Evolutionary conservation across 2,888 invertebrate genomes (phyloP).

Genomic region (Ochropleura plecta): DNA sequence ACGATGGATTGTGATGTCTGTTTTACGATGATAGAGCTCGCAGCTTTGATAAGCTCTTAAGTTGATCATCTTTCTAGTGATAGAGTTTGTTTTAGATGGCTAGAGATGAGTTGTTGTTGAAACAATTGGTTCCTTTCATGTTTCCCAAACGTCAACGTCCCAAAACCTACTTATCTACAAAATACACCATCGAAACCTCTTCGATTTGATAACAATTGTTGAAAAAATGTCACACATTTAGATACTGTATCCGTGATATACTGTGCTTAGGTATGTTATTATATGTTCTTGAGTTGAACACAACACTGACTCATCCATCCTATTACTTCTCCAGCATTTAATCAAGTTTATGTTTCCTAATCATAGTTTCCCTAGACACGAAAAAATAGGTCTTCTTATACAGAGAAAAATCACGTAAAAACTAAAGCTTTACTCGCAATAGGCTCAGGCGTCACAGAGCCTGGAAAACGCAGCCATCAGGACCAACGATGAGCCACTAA

Average conservation of each 20-base stretch:
- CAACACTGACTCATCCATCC: background rate
- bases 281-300: background rate
- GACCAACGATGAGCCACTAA: constrained; percentile 22
- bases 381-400: background rate
- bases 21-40: constrained; percentile 65
- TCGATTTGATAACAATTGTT: background rate
- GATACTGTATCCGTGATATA: background rate
- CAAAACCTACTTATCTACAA: background rate
- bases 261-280: background rate
- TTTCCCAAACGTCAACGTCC: background rate
- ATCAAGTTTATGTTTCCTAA: background rate
- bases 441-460: constrained; percentile 3
- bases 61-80: constrained; percentile 10
- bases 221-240: background rate
- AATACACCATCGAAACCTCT: background rate
- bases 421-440: background rate
- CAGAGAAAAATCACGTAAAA: background rate
- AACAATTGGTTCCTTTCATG: background rate
- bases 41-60: constrained; percentile 56
- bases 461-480: constrained; percentile 20
- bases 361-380: background rate
- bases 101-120: constrained; percentile 8
- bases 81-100: constrained; percentile 19
- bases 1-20: constrained; percentile 62
- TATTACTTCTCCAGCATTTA: background rate